Percentiles rank a stretch among this genome's conserved stretches.
phyloP scores from a whole-genome alignment of 2,113 vertebrate species.

The Tetrax tetrax region DNA sequence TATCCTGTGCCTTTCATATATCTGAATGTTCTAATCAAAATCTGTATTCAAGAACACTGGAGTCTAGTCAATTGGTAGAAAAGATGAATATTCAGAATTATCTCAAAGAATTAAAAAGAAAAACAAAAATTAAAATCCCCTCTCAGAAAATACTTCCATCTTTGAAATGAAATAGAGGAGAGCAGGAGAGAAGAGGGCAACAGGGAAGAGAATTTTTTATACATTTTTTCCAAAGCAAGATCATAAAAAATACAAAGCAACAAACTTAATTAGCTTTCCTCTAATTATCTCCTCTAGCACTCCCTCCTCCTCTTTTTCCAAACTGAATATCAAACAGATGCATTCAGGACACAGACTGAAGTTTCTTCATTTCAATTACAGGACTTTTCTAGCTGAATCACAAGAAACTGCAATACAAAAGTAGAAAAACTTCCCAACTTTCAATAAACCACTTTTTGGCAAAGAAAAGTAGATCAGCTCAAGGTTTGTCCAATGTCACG shows the following conservation, averaged over 20 bases:
- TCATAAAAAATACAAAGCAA: slow-evolving; percentile 7
- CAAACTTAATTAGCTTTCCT: slow-evolving; percentile 17
- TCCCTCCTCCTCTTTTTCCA: background rate
- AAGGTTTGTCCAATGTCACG: slow-evolving; percentile 61
- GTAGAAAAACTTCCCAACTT: background rate
- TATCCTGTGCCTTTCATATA: background rate
- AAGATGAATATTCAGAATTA: background rate
- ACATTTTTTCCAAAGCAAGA: background rate
- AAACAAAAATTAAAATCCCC: background rate
- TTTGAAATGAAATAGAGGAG: background rate
- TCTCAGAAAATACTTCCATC: background rate
- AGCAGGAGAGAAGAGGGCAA: background rate
- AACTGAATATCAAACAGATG: background rate
- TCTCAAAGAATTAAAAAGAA: background rate
- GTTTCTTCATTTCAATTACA: background rate
- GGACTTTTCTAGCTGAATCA: background rate
- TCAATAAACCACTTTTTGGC: background rate
- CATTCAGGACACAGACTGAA: background rate
- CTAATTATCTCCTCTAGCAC: background rate
- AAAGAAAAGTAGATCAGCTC: background rate
- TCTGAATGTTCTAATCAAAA: background rate
- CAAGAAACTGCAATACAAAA: background rate
- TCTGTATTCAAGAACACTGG: background rate
- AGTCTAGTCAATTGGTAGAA: background rate
- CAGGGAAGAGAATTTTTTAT: background rate